Base-by-base conservation (phyloP, 2,797 vertebrate species). In the Rhinatrema bivittatum region DNA sequence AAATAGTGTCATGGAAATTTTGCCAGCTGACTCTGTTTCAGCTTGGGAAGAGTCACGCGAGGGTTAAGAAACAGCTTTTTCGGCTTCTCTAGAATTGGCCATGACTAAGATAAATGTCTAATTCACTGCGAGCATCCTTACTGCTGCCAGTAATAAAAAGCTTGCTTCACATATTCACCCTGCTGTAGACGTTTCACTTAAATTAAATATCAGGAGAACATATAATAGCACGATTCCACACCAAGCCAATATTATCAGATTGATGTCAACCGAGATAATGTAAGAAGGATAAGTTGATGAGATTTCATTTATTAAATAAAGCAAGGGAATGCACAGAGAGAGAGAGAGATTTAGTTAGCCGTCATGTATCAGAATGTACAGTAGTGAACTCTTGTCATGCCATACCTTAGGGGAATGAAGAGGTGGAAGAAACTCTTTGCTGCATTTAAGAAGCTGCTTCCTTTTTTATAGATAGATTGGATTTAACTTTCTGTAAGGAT, bases 21-120 rank as follows among this genome's bases (percentile, higher is more conserved):
- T n/a, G n/a, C n/a, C n/a, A n/a, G n/a, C n/a, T n/a, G n/a, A n/a
- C n/a, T n/a, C n/a, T n/a, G n/a, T n/a, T n/a, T n/a, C n/a, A n/a
- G n/a, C n/a, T n/a, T n/a, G n/a, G n/a, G n/a, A n/a, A n/a, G n/a
- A n/a, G n/a, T 50, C 56, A 62, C 62, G 72, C 56, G 34, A 33
- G 38, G 68, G 68, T 75, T 78, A 74, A 73, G 55, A 67, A 42
- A 58, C 68, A 66, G 39, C 62, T 58, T 65, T 51, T 68, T 49
- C 43, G 43, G 57, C 74, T 54, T 53, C 47, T 57, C 60, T 50
- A 66, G 68, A n/a, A 77, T 76, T 63, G 62, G 56, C 53, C 63
- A 66, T 75, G 82, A 84, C 68, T 68, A 78, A 83, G 82, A 82
- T 56, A 71, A 78, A 86, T 79, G 77, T 68, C 66, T 79, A 72